phyloP scores from a whole-genome alignment of 2,113 vertebrate species.

The Cebus imitator region DNA sequence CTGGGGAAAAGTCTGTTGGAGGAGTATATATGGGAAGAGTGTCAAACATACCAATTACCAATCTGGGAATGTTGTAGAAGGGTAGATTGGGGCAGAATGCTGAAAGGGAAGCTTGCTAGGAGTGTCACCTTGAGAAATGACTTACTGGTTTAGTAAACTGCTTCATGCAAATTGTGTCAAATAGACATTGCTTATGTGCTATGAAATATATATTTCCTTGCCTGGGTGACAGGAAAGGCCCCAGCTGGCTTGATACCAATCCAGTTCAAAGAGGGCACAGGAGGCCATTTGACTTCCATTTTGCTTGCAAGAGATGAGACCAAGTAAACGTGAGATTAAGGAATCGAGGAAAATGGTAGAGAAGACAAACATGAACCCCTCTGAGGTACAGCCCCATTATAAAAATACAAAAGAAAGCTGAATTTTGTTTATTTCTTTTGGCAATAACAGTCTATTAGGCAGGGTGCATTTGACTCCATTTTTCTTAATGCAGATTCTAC shows the following conservation, averaged over 20 bases:
- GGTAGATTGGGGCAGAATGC: not conserved
- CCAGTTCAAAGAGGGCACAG: not conserved
- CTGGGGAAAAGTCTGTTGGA: not conserved
- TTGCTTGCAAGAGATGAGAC: constrained; percentile 54
- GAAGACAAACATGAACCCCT: not conserved
- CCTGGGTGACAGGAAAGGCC: constrained; percentile 6
- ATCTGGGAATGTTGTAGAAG: not conserved
- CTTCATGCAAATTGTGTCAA: constrained; percentile 53
- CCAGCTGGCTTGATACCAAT: not conserved
- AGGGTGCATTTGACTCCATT: not conserved
- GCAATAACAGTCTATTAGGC: not conserved
- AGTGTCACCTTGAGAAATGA: constrained; percentile 49
- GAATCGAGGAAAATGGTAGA: not conserved
- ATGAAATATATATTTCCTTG: constrained; percentile 25
- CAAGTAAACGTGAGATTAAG: constrained; percentile 43
- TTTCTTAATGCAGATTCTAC: not conserved
- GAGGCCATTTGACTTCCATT: constrained; percentile 39
- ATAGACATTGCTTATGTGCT: constrained; percentile 70
- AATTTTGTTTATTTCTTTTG: constrained; percentile 24
- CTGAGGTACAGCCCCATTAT: not conserved
- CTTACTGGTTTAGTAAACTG: constrained; percentile 63
- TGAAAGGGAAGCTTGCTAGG: constrained; percentile 34
- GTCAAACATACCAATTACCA: constrained; percentile 44
- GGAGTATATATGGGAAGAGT: not conserved
- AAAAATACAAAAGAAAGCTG: constrained; percentile 36